These are phyloP conservation scores for Galeruca laticollis DNA, from an alignment of 2,888 invertebrate species.

Conservation along the genomic window DNA sequence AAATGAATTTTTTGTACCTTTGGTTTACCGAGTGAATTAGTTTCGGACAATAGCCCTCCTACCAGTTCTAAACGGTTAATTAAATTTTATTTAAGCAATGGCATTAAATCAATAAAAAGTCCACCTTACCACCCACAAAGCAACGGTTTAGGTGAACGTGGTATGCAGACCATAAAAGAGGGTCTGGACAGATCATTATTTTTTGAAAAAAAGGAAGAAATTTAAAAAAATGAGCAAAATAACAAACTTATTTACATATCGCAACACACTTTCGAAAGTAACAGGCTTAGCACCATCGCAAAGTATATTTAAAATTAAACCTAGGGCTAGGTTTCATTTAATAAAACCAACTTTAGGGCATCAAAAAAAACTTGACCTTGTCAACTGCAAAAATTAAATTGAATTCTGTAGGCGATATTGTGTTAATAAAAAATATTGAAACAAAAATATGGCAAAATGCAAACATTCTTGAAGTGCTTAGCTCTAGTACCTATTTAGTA, in stretches of 20 bases:
- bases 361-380: neutral
- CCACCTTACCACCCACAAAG: constrained; percentile 48
- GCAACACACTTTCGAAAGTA: constrained; percentile 30
- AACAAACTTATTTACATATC: constrained; percentile 11
- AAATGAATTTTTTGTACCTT: constrained; percentile 45
- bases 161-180: constrained; percentile 49
- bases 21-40: constrained; percentile 46
- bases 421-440: constrained; percentile 18
- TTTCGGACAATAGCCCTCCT: constrained; percentile 50
- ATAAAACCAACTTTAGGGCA: constrained; percentile 20
- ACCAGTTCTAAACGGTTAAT: constrained; percentile 46
- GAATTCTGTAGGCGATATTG: neutral
- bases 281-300: constrained; percentile 16
- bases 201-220: neutral
- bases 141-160: constrained; percentile 47
- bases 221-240: neutral
- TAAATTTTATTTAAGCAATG: constrained; percentile 48
- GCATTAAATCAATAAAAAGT: too few relatives aligned
- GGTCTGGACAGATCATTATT: constrained; percentile 26
- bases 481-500: constrained; percentile 5
- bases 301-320: constrained; percentile 33
- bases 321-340: constrained; percentile 35
- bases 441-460: constrained; percentile 15
- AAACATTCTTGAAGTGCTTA: constrained; percentile 15
- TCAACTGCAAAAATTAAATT: neutral